phyloP scores from a whole-genome alignment of 2,797 vertebrate species.

The Menidia menidia region DNA sequence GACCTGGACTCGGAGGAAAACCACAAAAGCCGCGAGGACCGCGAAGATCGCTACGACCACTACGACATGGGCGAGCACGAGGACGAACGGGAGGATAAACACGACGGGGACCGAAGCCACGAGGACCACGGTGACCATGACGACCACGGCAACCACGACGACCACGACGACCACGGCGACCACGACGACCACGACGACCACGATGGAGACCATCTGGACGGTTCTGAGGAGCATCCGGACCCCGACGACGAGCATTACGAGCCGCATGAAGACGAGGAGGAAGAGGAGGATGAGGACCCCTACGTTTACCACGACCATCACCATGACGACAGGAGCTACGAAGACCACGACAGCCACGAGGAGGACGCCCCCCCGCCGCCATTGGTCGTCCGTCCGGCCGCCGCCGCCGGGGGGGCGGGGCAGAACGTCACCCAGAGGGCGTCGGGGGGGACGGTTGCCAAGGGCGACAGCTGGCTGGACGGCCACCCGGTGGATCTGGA shows the following conservation, averaged over 20 bases:
- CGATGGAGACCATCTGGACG: constrained; percentile 27
- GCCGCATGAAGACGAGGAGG: constrained; percentile 10
- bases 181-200: constrained; percentile 75
- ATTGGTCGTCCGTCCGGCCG: constrained; percentile 58
- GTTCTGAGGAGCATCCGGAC: constrained; percentile 52
- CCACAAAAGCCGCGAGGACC: constrained; percentile 28
- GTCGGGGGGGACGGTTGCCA: constrained; percentile 70
- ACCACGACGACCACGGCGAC: constrained; percentile 54
- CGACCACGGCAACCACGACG: constrained; percentile 73
- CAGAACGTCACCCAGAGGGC: constrained; percentile 75
- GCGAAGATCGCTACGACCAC: constrained; percentile 56
- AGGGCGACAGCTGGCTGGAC: constrained; percentile 90
- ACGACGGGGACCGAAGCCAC: constrained; percentile 49
- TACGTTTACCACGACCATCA: constrained; percentile 25
- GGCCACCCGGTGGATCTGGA: constrained; percentile 87
- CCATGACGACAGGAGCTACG: constrained; percentile 17
- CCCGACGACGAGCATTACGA: constrained; percentile 20
- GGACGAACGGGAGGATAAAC: constrained; percentile 50
- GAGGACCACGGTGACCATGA: constrained; percentile 67
- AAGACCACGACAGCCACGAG: constrained; percentile 66
- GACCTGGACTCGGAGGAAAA: constrained; percentile 36
- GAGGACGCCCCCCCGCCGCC: constrained; percentile 45
- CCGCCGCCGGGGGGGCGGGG: constrained; percentile 59
- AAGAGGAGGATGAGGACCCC: constrained; percentile 5
- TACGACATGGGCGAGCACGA: constrained; percentile 75